Conservation (phyloP, 2,888 invertebrate species). For the Zeuzera pyrina region DNA sequence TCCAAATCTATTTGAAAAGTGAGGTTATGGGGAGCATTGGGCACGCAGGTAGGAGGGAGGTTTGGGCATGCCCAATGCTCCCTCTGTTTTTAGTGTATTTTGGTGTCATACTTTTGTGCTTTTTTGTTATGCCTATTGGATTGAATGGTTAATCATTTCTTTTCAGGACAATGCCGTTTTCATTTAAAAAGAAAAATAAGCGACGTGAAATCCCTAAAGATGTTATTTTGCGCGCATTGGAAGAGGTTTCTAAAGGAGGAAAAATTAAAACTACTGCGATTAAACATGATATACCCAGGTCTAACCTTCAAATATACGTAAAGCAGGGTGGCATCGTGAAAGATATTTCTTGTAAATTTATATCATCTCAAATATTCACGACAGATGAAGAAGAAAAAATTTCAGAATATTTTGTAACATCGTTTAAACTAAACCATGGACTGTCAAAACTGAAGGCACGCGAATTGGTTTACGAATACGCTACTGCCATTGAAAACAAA, state of each 20-base stretch:
- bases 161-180: constrained; percentile 10
- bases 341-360: constrained; percentile 10
- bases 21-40: constrained; percentile 9
- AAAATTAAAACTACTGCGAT: constrained; percentile 15
- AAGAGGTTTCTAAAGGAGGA: constrained; percentile 13
- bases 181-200: constrained; percentile 9
- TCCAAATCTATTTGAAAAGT: constrained; percentile 10
- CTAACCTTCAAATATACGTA: constrained; percentile 11
- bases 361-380: constrained; percentile 11
- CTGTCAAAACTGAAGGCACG: constrained; percentile 13
- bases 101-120: constrained; percentile 6
- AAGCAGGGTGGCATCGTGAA: constrained; percentile 10
- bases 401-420: constrained; percentile 7
- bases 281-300: constrained; percentile 12
- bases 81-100: constrained; percentile 7
- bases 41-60: constrained; percentile 12
- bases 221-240: constrained; percentile 14
- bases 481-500: constrained; percentile 8
- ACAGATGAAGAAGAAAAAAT: constrained; percentile 12
- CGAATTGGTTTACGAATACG: constrained; percentile 12
- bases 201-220: constrained; percentile 12
- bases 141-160: constrained; percentile 9
- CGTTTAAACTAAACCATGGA: constrained; percentile 10
- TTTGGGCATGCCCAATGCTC: constrained; percentile 16
- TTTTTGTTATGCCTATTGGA: neutral